These are phyloP conservation scores for Augochlora pura DNA, from an alignment of 1,140 invertebrate genomes.

Conservation along the genomic window DNA sequence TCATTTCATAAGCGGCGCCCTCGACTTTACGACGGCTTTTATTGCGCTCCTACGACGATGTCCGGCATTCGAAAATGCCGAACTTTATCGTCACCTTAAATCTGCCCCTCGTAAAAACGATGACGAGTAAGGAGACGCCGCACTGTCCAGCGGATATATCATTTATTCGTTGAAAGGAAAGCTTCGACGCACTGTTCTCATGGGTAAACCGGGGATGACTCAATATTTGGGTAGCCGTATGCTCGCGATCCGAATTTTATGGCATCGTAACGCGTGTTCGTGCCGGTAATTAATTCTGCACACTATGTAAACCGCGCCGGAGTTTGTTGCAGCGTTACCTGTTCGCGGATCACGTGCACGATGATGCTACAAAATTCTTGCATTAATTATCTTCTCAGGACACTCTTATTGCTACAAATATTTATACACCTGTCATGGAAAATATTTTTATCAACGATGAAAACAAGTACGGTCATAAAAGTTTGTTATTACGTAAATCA, in stretches of 20 bases:
- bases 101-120: background rate
- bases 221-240: background rate
- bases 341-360: too few relatives aligned
- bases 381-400: too few relatives aligned
- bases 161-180: background rate
- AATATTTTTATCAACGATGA: too few relatives aligned
- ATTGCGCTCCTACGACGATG: background rate
- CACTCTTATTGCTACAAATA: too few relatives aligned
- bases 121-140: background rate
- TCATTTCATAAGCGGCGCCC: slow-evolving; percentile 11
- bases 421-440: too few relatives aligned
- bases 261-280: background rate
- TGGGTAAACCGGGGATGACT: background rate
- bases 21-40: slow-evolving; percentile 19
- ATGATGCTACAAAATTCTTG: too few relatives aligned
- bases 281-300: too few relatives aligned
- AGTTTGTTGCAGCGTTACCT: too few relatives aligned
- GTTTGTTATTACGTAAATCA: too few relatives aligned
- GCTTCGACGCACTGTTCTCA: background rate
- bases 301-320: too few relatives aligned
- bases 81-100: slow-evolving; percentile 11
- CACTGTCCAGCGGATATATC: background rate
- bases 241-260: background rate
- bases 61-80: slow-evolving; percentile 4
- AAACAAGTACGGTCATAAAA: too few relatives aligned